These are phyloP conservation scores for Pantherophis alleghaniensis DNA, from an alignment of 2,797 vertebrate genomes.

Conservation along the genomic window DNA sequence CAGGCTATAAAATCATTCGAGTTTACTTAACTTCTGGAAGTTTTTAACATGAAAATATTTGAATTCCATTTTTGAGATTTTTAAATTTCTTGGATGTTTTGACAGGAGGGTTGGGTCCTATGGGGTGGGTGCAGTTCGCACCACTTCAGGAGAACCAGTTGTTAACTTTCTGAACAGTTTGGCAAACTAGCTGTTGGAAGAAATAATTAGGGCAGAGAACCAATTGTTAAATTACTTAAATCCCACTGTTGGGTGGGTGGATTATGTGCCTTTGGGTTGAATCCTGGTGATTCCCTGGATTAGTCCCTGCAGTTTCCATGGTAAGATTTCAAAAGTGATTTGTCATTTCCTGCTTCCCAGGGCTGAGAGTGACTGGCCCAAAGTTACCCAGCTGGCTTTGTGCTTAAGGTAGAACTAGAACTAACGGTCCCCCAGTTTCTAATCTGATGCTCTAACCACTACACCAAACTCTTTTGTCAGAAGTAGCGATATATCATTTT, in stretches of 20 bases:
- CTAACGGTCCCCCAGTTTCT: neutral
- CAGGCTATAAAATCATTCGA: neutral
- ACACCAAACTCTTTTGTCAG: neutral
- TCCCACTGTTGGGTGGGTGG: too few relatives aligned
- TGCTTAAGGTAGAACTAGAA: neutral
- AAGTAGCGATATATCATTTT: neutral
- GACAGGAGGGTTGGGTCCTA: neutral
- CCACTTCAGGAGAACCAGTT: too few relatives aligned
- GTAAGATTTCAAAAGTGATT: neutral
- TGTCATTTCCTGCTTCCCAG: neutral
- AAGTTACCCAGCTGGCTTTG: neutral
- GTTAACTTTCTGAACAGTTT: too few relatives aligned
- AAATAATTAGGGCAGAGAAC: too few relatives aligned
- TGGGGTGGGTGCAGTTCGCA: neutral
- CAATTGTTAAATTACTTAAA: too few relatives aligned
- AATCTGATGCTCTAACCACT: neutral
- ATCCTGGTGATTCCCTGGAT: neutral
- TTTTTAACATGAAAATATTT: neutral
- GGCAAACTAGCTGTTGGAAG: too few relatives aligned
- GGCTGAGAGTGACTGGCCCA: neutral
- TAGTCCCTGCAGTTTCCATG: neutral
- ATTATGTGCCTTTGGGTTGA: neutral
- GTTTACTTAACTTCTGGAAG: neutral
- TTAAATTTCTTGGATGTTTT: neutral
- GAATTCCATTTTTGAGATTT: neutral